Base-by-base conservation (phyloP, 2,797 vertebrate species). In the Cetoscarus ocellatus region DNA sequence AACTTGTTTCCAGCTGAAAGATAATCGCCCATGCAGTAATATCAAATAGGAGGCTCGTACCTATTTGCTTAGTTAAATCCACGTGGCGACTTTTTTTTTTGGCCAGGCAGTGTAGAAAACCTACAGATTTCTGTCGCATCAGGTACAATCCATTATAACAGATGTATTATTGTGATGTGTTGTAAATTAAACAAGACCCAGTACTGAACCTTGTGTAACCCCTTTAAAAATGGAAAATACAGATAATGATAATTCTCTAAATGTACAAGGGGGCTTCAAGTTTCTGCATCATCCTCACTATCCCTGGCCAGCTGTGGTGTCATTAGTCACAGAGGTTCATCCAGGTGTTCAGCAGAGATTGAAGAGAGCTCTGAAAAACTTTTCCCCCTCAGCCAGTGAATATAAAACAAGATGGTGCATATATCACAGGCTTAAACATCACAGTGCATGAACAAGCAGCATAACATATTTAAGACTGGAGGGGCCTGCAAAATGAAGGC, bases 401-500 rank as follows among this genome's bases (percentile, higher is more conserved):
- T 61, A 14, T 57, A 11, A 45, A 51, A 67, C 36, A 17, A 52
- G 19, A n/a, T 10, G 38, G 40, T 19, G 50, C 52, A n/a, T 36
- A 18, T 49, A 44, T 50, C 63, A 51, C n/a, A 34, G 1, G 18
- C 19, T 51, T 38, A 38, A 43, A 44, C 51, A 38, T 50, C 53
- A 18, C 40, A 34, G 50, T 13, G 59, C 52, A 39, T 50, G 13
- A 42, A 36, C 51, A n/a, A 53, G 43, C 35, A 39, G 62, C 35
- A n/a, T 14, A 54, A 44, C 27, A 39, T 18, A 39, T 35, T 42
- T 60, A 36, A 54, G 38, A 50, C 57, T 44, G 51, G 44, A 66
- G 71, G 27, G 63, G 36, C 47, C 8, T 66, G 60, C 42, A 54
- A 73, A 67, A 49, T 53, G 54, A 61, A 18, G 13, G 59, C 47